Evolutionary conservation across 2,797 vertebrate species (phyloP), one percentile per base, ranked within the genome.

Genomic region (Knipowitschia caucasica): DNA sequence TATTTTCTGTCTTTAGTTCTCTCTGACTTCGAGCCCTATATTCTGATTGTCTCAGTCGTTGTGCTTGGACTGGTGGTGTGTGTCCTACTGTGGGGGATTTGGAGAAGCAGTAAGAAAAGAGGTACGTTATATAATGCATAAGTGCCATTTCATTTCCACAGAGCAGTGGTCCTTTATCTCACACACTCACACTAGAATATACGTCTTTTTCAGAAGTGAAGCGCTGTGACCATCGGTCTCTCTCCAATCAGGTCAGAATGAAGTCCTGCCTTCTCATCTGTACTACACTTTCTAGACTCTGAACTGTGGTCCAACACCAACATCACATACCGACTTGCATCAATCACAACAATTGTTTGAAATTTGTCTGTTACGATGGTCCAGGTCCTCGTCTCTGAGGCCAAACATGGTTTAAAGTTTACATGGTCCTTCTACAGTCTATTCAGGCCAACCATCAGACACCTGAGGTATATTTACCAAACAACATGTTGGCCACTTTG

Each of bases 71-170:
- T 45, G 25, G 7, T 27, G 12, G 43, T 26, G 23, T n/a, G 8
- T 27, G 23, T 45, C n/a, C 24, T 45, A 3, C 23, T 45, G 49
- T 14, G 30, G 15, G 9, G n/a, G 24, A 42, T 44, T n/a, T 61
- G 40, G 29, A 66, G 63, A n/a, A 59, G 14, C 8, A 10, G 15
- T 2, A 0, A 4, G 18, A 50, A 17, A 47, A 7, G 31, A 49
- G 59, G 72, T 78, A 56, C 45, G 26, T 12, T 1, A 8, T 3
- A 17, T 29, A 27, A 24, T 6, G n/a, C n/a, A n/a, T n/a, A n/a
- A n/a, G 11, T 14, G 1, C 12, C 7, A 20, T 40, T n/a, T 10
- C n/a, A n/a, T 35, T n/a, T 17, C 34, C 11, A 36, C 3, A 39
- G 10, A 20, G 20, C 26, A 25, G 44, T 21, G 10, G 1, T 0